These are phyloP conservation scores for Leptinotarsa peninsularis DNA, from an alignment of 2,888 invertebrate species.

Conservation along the genomic window DNA sequence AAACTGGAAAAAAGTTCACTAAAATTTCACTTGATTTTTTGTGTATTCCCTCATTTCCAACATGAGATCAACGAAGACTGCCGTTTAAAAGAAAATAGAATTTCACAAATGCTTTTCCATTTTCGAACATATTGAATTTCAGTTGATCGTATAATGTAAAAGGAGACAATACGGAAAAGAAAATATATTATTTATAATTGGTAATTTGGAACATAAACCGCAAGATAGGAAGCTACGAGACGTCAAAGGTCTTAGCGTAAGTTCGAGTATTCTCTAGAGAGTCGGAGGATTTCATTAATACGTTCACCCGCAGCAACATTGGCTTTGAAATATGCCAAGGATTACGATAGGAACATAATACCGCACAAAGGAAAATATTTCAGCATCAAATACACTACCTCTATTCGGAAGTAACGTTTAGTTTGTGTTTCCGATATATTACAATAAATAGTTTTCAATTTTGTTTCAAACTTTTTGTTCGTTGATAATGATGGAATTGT, in stretches of 20 bases:
- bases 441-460: no score
- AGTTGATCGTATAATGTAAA: neutral
- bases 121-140: neutral
- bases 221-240: slow-evolving; percentile 46
- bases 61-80: no score
- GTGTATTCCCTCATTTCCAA: no score
- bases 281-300: slow-evolving; percentile 47
- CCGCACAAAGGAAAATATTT: slow-evolving; percentile 11
- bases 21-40: no score
- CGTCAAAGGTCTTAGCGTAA: slow-evolving; percentile 46
- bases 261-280: slow-evolving; percentile 33
- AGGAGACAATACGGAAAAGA: slow-evolving; percentile 39
- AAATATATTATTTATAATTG: slow-evolving; percentile 54
- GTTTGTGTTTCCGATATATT: neutral
- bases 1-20: no score
- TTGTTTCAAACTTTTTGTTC: no score
- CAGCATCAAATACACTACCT: neutral
- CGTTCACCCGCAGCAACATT: slow-evolving; percentile 34
- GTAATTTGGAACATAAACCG: slow-evolving; percentile 51
- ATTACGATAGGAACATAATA: slow-evolving; percentile 31
- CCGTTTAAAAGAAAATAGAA: no score
- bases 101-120: no score
- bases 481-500: no score
- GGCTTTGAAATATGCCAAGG: slow-evolving; percentile 32
- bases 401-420: neutral